Evolutionary conservation across 1,140 invertebrate species (phyloP), one percentile per base, ranked within the genome.

Genomic region (Apocrypta bakeri): DNA sequence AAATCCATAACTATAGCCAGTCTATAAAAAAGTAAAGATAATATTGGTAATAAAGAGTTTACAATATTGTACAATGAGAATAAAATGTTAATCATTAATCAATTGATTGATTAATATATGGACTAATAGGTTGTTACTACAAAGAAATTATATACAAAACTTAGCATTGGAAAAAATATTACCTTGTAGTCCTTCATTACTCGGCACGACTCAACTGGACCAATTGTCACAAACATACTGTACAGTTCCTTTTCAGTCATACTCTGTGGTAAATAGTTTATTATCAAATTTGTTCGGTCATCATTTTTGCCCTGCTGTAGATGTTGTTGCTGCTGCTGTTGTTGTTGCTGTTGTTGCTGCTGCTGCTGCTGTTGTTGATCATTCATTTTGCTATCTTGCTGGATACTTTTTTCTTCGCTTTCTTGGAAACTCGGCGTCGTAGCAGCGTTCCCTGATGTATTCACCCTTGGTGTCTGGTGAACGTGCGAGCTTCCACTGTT

Each of bases 1-100:
- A 92, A 98, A 99, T 21, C 98, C 98, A 91, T 97, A 99, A 91
- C 97, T 98, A 91, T 99, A 99, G 29, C 97, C 97, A 91, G 97
- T 98, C 94, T 97, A 92, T 69, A 94, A 87, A 83, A 84, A 83
- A 84, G 84, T 82, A 61, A 75, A 81, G 81, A 85, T 63, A 69
- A 40, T 29, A 33, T 40, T 61, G 12, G 14, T 66, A 66, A 66
- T 0, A 66, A 69, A 21, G 8, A 21, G n/a, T n/a, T n/a, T n/a
- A 75, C 25, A 42, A 40, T 27, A 81, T 77, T 66, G n/a, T 25
- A 12, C 12, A 29, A 21, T 9, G 17, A 63, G 3, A 17, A 42
- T 1, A 0, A 71, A 79, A 42, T 31, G 33, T 48, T 56, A 29
- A n/a, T n/a, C 27, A 56, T 61, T 27, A 48, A 64, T 24, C n/a